These are phyloP conservation scores for Sicus ferrugineus DNA, from an alignment of 2,888 invertebrate species.

Conservation along the genomic window DNA sequence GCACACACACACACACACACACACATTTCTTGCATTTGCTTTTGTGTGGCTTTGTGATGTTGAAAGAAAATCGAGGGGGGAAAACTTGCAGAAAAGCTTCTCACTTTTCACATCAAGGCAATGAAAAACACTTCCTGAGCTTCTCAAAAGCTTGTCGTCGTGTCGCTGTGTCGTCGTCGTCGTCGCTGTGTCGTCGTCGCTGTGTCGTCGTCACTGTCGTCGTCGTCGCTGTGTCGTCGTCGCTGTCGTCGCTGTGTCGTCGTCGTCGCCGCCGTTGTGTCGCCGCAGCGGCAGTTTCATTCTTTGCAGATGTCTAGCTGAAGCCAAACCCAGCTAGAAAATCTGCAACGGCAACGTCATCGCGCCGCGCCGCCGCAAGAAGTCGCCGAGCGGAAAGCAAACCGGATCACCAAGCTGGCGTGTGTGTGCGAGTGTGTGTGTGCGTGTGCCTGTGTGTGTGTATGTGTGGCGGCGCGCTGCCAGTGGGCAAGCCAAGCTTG, in stretches of 20 bases:
- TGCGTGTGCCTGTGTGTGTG: background rate
- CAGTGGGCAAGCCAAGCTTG: constrained; percentile 5
- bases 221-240: background rate
- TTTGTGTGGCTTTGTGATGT: no score
- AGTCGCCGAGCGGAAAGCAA: background rate
- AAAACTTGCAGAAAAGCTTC: no score
- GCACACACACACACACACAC: background rate
- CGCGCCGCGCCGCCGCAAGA: background rate
- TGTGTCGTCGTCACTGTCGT: background rate
- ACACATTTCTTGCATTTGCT: no score
- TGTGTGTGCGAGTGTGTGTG: background rate
- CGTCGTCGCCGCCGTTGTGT: background rate
- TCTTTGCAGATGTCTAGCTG: background rate
- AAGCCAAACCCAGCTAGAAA: constrained; percentile 1
- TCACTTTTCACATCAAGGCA: background rate
- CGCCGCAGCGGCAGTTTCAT: constrained; percentile 11
- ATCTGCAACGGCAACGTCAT: constrained; percentile 3
- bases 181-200: background rate
- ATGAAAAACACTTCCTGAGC: constrained; percentile 18
- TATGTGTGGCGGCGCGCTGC: background rate
- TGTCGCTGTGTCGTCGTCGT: background rate
- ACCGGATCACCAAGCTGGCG: background rate
- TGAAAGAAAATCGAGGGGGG: no score
- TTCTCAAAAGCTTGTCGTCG: constrained; percentile 1
- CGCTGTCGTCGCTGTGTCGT: background rate